phyloP scores from a whole-genome alignment of 2,888 invertebrate species.

The Heliconius ethilla region DNA sequence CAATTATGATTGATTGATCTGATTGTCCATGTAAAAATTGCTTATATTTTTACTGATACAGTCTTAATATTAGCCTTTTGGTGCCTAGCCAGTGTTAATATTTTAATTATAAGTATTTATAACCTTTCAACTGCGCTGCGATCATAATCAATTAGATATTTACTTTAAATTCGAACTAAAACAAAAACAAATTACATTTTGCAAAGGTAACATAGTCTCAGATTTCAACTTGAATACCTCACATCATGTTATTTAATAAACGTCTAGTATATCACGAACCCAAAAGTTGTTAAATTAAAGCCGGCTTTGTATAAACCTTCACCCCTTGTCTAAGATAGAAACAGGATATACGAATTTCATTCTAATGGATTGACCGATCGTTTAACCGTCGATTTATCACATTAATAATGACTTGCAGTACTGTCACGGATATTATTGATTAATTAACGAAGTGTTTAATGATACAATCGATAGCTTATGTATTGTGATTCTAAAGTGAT shows the following conservation, averaged over 20 bases:
- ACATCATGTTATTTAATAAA: constrained; percentile 52
- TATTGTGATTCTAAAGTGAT: background rate
- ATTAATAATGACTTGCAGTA: constrained; percentile 52
- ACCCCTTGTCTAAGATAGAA: constrained; percentile 58
- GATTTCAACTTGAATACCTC: constrained; percentile 4
- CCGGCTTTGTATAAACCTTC: constrained; percentile 54
- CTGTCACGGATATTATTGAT: constrained; percentile 2
- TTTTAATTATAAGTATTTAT: too few species aligned
- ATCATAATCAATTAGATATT: background rate
- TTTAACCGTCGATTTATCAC: constrained; percentile 66
- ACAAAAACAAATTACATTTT: background rate
- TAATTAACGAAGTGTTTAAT: background rate
- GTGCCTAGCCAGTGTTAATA: too few species aligned
- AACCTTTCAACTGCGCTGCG: background rate
- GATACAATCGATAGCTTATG: background rate
- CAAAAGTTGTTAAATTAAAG: constrained; percentile 66
- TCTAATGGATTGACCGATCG: constrained; percentile 63
- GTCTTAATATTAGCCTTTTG: too few species aligned
- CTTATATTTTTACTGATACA: too few species aligned
- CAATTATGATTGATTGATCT: too few species aligned
- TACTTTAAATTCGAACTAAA: background rate
- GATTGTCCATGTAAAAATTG: too few species aligned
- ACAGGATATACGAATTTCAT: constrained; percentile 64
- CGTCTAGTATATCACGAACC: constrained; percentile 52
- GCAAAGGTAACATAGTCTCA: background rate